Conservation (phyloP, 2,113 vertebrate genomes). For the Tinamus guttatus region DNA sequence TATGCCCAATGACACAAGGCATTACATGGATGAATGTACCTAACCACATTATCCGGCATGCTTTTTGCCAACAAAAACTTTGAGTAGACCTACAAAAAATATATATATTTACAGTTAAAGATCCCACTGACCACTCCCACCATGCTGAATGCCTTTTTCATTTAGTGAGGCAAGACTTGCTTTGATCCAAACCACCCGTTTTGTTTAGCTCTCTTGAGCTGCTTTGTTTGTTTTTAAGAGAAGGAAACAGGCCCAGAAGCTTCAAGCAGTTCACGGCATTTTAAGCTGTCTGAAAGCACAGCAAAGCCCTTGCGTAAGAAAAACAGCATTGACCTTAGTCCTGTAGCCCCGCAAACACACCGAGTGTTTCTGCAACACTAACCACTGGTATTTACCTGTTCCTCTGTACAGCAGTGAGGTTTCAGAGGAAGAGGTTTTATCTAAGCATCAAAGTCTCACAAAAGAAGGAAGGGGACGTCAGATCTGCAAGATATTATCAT, state of each 20-base stretch:
- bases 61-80: neutral
- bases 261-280: neutral
- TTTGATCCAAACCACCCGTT: neutral
- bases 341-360: accelerated
- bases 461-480: neutral
- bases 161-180: neutral
- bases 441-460: neutral
- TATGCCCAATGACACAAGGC: neutral
- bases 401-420: neutral
- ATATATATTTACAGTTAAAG: neutral
- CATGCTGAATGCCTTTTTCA: neutral
- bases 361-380: neutral
- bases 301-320: neutral
- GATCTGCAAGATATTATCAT: neutral
- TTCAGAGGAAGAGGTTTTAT: neutral
- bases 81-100: neutral
- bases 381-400: neutral
- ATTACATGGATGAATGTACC: neutral
- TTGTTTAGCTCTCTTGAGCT: neutral
- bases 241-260: neutral
- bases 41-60: neutral
- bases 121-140: neutral
- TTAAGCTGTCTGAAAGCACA: neutral
- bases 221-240: neutral
- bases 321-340: neutral